Percentiles rank a stretch among this genome's conserved stretches.
Evolutionary conservation across 2,888 invertebrate species (phyloP).

Genomic region (Onchidella celtica): DNA sequence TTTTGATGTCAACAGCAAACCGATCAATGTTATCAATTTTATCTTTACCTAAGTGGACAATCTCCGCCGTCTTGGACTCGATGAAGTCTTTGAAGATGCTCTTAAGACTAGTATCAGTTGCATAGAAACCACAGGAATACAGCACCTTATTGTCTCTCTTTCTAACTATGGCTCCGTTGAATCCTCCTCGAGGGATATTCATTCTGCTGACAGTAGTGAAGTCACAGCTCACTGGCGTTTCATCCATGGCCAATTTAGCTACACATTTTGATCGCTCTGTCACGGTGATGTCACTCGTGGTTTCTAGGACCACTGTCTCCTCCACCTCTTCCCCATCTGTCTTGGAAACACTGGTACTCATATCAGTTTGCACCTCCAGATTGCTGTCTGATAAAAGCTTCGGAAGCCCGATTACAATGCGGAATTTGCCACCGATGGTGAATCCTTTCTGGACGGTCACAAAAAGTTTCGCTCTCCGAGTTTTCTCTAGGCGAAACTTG

Average conservation of each 20-base stretch:
- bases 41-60: background rate
- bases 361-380: constrained; percentile 41
- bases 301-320: constrained; percentile 53
- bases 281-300: constrained; percentile 55
- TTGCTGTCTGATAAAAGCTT: constrained; percentile 32
- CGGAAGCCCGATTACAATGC: constrained; percentile 50
- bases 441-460: constrained; percentile 56
- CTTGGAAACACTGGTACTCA: constrained; percentile 50
- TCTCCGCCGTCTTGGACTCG: background rate
- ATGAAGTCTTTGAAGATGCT: constrained; percentile 45
- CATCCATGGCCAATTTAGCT: constrained; percentile 50
- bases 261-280: constrained; percentile 48
- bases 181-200: constrained; percentile 50
- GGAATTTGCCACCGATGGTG: constrained; percentile 50
- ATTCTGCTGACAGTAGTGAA: constrained; percentile 51
- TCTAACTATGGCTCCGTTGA: constrained; percentile 36
- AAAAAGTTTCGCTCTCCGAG: constrained; percentile 49
- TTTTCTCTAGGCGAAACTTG: constrained; percentile 55
- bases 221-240: constrained; percentile 48
- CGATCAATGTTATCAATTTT: background rate
- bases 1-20: constrained; percentile 48
- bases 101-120: constrained; percentile 45
- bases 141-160: constrained; percentile 31
- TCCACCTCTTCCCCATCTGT: constrained; percentile 51
- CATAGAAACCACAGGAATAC: no score